Base-by-base conservation (phyloP, 2,113 vertebrate genomes). In the Nothobranchius kuhntae region DNA sequence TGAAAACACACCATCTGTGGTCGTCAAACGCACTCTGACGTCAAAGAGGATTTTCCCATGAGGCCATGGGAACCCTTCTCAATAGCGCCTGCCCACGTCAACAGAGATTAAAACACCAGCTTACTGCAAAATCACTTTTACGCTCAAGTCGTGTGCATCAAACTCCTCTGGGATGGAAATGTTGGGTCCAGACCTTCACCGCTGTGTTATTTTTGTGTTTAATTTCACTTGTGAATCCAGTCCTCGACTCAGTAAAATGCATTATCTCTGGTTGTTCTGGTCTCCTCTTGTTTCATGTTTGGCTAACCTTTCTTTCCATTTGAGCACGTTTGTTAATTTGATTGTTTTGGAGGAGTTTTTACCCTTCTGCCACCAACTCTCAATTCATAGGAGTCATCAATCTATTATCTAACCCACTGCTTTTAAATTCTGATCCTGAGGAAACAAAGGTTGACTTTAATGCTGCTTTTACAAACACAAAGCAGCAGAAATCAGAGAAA, bases 21-120 rank as follows among this genome's bases (percentile, higher is more conserved):
- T 77, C 79, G 74, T 17, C 66, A 56, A 70, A 45, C 65, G 42
- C 51, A 42, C 68, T 82, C 75, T 90, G 89, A 91, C 86, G 90
- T 91, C 90, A 91, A 80, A 14, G 21, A 84, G 84, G 66, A 54
- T 81, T 89, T 85, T 86, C 85, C 86, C 88, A 12, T 21, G 85
- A 77, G 87, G 75, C 82, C 73, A 0, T 13, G 8, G 87, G 88
- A 84, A 86, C 82, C 77, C 81, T 83, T 72, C 77, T 85, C 81
- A 42, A 50, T 59, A 56, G 52, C 45, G 1, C 35, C 76, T 50
- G 65, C 81, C 73, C 82, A 75, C 67, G 75, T 85, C 79, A 86
- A 70, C 46, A 21, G 61, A 51, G 59, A 60, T 52, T 15, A 46
- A 44, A 53, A 55, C 47, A 36, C 75, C 63, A 73, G 60, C 42